Evolutionary conservation across 2,888 invertebrate species (phyloP), one percentile per base, ranked within the genome.

Genomic region (Philhelius pedissequus): DNA sequence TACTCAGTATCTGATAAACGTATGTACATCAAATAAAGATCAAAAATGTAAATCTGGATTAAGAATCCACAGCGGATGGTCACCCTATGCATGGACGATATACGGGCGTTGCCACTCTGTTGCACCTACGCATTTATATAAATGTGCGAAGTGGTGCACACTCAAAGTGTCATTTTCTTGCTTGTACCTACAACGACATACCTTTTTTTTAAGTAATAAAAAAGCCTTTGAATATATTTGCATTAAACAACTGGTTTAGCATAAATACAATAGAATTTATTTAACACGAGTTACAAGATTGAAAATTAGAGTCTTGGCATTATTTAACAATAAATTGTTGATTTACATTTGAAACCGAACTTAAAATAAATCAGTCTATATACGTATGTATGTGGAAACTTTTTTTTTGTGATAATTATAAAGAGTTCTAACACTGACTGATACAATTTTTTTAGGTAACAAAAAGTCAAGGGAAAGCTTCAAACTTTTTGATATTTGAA

Each of bases 51-150:
- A n/a, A n/a, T n/a, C n/a, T n/a, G n/a, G n/a, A n/a, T n/a, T n/a
- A n/a, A n/a, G n/a, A n/a, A 13, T 20, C 1, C 20, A 45, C 6
- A 6, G 15, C 3, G 7, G 7, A n/a, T n/a, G 48, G 48, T 48
- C 48, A 48, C 48, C 48, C 13, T n/a, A 48, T 7, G 22, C 20
- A 56, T 22, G 7, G 9, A n/a, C 32, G 2, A 32, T 32, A 30
- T 20, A 58, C 9, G 15, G 58, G 58, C 25, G 40, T 40, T 40
- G 25, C n/a, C n/a, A n/a, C 25, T 58, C 38, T 58, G 15, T 60
- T 60, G 25, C 40, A 60, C 58, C 58, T 40, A 60, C 58, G 58
- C 58, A 60, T 40, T n/a, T n/a, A n/a, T n/a, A 4, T 58, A 11
- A 22, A 25, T 9, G 25, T 38, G 15, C 40, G 15, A 38, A 60